These are phyloP conservation scores for Dryomyza anilis DNA, from an alignment of 2,888 invertebrate species.

Conservation along the genomic window DNA sequence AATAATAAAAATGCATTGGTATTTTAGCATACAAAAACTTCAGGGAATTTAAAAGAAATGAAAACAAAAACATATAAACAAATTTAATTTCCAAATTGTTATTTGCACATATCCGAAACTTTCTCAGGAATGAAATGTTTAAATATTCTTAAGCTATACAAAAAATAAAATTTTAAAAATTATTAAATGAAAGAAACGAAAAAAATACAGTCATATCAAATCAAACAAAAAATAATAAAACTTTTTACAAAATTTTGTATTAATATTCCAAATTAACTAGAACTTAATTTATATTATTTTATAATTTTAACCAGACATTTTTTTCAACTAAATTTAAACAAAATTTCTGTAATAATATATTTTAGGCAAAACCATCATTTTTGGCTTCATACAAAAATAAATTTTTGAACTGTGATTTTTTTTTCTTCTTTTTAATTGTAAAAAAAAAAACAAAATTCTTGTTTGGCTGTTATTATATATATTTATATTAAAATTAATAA, in stretches of 20 bases:
- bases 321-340: too few relatives aligned
- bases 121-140: conserved; percentile 52
- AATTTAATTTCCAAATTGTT: conserved; percentile 48
- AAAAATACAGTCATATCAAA: conserved; percentile 14
- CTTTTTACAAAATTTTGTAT: not conserved
- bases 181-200: conserved; percentile 12
- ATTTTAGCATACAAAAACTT: conserved; percentile 13
- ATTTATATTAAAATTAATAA: conserved; percentile 36
- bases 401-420: conserved; percentile 58
- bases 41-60: conserved; percentile 26
- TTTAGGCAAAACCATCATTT: conserved; percentile 5
- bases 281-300: too few relatives aligned
- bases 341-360: conserved; percentile 19
- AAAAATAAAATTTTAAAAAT: conserved; percentile 24
- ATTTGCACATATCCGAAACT: conserved; percentile 58
- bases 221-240: conserved; percentile 13
- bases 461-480: conserved; percentile 49
- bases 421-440: too few relatives aligned
- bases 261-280: not conserved
- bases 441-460: conserved; percentile 47
- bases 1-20: conserved; percentile 16
- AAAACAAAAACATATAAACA: conserved; percentile 30
- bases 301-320: too few relatives aligned
- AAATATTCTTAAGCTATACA: conserved; percentile 8
- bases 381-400: conserved; percentile 42